phyloP scores from a whole-genome alignment of 2,113 vertebrate genomes.

The Piprites chloris region DNA sequence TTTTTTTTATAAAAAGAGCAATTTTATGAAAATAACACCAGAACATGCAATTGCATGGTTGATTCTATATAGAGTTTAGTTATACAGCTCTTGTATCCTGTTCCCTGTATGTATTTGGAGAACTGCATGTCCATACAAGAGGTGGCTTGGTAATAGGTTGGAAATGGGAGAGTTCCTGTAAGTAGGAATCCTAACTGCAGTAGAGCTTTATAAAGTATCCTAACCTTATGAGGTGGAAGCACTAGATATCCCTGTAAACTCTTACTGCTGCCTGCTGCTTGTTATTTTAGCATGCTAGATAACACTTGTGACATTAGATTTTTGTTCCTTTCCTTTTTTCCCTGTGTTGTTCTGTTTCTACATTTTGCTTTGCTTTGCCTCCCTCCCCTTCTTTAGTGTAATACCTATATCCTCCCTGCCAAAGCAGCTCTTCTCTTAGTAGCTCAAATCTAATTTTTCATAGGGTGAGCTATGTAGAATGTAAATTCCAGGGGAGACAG shows the following conservation, averaged over 20 bases:
- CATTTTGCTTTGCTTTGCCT: not conserved
- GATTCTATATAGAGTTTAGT: not conserved
- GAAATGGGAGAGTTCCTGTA: not conserved
- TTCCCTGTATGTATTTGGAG: not conserved
- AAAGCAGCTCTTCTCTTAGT: not conserved
- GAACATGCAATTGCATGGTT: not conserved
- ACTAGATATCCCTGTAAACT: not conserved
- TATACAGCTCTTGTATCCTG: not conserved
- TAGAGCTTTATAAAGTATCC: not conserved
- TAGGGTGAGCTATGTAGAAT: not conserved
- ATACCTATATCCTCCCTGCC: not conserved
- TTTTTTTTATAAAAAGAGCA: not conserved
- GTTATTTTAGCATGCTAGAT: not conserved
- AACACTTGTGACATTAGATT: not conserved
- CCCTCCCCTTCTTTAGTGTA: accelerated
- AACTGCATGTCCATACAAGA: not conserved
- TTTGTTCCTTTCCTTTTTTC: not conserved
- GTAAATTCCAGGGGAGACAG: not conserved
- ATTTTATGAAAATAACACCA: not conserved
- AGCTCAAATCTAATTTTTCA: not conserved
- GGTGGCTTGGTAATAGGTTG: not conserved
- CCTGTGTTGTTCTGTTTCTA: not conserved
- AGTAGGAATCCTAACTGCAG: not conserved
- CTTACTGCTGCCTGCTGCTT: not conserved
- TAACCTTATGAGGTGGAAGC: not conserved